phyloP scores from a whole-genome alignment of 2,888 invertebrate genomes.

The Philhelius pedissequus region DNA sequence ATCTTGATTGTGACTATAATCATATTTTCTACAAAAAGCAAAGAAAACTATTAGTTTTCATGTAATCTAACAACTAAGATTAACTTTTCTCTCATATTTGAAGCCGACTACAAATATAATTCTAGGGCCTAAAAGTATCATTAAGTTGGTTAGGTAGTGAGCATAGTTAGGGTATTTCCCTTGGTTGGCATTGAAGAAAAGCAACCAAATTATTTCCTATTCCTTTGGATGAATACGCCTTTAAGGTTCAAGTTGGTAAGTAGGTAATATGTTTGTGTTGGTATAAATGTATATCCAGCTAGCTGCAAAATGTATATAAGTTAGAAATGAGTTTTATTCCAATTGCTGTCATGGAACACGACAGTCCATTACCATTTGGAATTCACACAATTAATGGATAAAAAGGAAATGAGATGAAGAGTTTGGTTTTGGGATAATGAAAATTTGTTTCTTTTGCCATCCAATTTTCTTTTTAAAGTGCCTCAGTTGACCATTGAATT shows the following conservation, averaged over 20 bases:
- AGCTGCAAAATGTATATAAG: not conserved
- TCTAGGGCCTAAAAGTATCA: slow-evolving; percentile 10
- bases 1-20: not conserved
- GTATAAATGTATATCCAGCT: not conserved
- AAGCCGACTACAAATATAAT: not conserved
- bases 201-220: slow-evolving; percentile 53
- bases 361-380: slow-evolving; percentile 47
- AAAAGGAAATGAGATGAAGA: not conserved
- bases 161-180: slow-evolving; percentile 26
- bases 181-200: slow-evolving; percentile 26
- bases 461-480: slow-evolving; percentile 60
- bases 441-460: slow-evolving; percentile 44
- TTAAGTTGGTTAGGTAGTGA: no score
- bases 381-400: slow-evolving; percentile 27
- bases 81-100: slow-evolving; percentile 18
- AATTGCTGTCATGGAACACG: slow-evolving; percentile 44
- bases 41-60: slow-evolving; percentile 45
- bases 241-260: not conserved
- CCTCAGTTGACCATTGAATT: slow-evolving; percentile 21
- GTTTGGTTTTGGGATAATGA: not conserved
- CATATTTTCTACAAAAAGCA: slow-evolving; percentile 10
- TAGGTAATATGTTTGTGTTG: not conserved
- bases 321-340: slow-evolving; percentile 57
- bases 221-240: slow-evolving; percentile 22
- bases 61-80: slow-evolving; percentile 44